Conservation (phyloP, 2,888 invertebrate genomes). For the Pammene aurita region DNA sequence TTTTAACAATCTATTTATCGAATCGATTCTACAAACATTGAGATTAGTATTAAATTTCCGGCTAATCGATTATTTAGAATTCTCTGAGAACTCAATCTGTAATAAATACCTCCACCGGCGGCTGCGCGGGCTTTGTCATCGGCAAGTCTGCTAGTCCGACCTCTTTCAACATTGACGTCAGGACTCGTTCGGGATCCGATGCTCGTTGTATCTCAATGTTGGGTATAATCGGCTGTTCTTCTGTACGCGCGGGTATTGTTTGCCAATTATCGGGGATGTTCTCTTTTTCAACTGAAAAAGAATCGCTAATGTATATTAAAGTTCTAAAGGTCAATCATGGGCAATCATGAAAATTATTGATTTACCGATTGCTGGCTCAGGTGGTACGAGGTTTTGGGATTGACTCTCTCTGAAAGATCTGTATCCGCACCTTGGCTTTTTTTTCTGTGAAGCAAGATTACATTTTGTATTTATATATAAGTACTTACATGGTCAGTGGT, state of each 20-base stretch:
- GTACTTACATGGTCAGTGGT: too few species aligned
- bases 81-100: too few species aligned
- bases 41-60: too few species aligned
- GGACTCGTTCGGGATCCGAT: constrained; percentile 49
- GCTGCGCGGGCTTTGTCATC: neutral
- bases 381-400: constrained; percentile 37
- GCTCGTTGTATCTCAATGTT: constrained; percentile 22
- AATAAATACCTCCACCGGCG: constrained; percentile 6
- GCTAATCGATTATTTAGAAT: too few species aligned
- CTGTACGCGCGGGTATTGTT: neutral
- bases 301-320: neutral
- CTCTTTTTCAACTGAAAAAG: constrained; percentile 58
- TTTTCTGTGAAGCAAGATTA: constrained; percentile 54
- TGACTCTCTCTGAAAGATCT: constrained; percentile 54
- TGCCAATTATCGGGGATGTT: constrained; percentile 57
- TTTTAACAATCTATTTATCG: too few species aligned
- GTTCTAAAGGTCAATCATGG: too few species aligned
- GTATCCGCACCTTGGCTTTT: constrained; percentile 57
- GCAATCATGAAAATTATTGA: neutral
- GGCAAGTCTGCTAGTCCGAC: constrained; percentile 62
- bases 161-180: constrained; percentile 59
- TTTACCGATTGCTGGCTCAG: constrained; percentile 38
- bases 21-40: too few species aligned
- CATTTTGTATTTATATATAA: neutral
- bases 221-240: constrained; percentile 26